Conservation (phyloP, 1,140 invertebrate genomes). For the Gonatopus flavifemur region DNA sequence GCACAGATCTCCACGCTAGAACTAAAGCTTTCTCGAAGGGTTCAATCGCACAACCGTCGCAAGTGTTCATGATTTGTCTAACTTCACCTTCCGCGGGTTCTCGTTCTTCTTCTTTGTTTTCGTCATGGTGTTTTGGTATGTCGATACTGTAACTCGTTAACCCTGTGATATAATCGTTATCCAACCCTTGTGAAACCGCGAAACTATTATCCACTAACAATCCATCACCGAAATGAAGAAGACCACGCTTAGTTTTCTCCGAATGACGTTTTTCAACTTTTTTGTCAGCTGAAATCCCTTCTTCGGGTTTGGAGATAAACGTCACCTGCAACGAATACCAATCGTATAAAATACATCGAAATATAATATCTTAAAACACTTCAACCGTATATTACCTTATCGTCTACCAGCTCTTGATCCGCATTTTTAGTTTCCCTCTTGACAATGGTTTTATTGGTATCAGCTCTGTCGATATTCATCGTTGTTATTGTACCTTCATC, state of each 20-base stretch:
- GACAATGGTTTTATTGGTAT: conserved; percentile 12
- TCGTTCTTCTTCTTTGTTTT: conserved; percentile 64
- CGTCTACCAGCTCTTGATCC: neutral
- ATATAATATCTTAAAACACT: neutral
- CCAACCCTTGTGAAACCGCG: conserved; percentile 45
- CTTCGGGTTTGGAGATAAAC: conserved; percentile 17
- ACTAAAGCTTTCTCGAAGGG: conserved; percentile 77
- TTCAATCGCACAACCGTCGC: conserved; percentile 71
- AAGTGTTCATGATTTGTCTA: conserved; percentile 73
- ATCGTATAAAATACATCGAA: neutral
- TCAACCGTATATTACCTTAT: conserved; percentile 15
- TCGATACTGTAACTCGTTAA: conserved; percentile 69
- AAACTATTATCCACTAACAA: conserved; percentile 67
- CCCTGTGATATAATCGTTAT: conserved; percentile 58
- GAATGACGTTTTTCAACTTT: conserved; percentile 25
- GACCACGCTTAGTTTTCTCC: conserved; percentile 60
- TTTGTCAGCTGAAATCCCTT: conserved; percentile 13
- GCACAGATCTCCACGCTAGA: conserved; percentile 72
- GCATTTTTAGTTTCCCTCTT: conserved; percentile 18
- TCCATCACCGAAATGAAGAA: conserved; percentile 66
- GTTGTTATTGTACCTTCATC: neutral
- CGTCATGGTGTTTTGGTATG: conserved; percentile 56
- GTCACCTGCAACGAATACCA: no score
- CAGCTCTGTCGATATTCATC: neutral
- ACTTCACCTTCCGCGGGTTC: conserved; percentile 82